Evolutionary conservation across 2,888 invertebrate genomes (phyloP).

Genomic region (Orthonychiurus folsomi): DNA sequence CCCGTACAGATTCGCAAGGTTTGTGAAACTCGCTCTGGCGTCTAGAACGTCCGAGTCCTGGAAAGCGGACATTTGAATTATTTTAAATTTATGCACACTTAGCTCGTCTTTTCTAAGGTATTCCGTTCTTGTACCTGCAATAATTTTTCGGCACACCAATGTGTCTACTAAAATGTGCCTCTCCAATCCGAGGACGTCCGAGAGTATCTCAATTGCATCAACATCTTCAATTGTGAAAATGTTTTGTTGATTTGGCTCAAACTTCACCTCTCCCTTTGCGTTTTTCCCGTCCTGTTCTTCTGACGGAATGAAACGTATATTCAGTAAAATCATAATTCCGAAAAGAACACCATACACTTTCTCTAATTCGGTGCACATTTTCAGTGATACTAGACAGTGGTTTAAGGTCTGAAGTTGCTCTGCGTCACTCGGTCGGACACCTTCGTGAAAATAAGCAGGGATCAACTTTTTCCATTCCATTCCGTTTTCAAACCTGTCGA

Average conservation of each 20-base stretch:
- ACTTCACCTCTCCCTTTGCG: background rate
- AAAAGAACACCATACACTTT: constrained; percentile 23
- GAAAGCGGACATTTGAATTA: too few relatives aligned
- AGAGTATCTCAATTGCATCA: background rate
- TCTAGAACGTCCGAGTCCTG: constrained; percentile 12
- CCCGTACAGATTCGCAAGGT: constrained; percentile 23
- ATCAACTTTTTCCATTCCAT: constrained; percentile 8
- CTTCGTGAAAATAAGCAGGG: constrained; percentile 15
- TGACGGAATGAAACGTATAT: constrained; percentile 21
- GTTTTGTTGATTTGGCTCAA: background rate
- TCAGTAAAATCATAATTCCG: constrained; percentile 26
- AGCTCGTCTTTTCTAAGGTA: too few relatives aligned
- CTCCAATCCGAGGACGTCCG: constrained; percentile 20
- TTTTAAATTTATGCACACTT: too few relatives aligned
- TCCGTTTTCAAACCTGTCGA: constrained; percentile 11
- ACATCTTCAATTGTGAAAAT: background rate
- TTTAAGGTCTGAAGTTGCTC: constrained; percentile 15
- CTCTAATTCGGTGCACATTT: constrained; percentile 13
- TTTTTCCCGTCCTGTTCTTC: constrained; percentile 24
- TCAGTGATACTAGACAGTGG: constrained; percentile 13
- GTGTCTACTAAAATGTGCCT: constrained; percentile 18
- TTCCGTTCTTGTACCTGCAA: constrained; percentile 22
- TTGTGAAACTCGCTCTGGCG: constrained; percentile 17
- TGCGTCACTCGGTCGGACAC: constrained; percentile 12
- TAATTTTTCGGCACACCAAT: constrained; percentile 29